phyloP scores from a whole-genome alignment of 2,113 vertebrate genomes.

The Athene noctua region DNA sequence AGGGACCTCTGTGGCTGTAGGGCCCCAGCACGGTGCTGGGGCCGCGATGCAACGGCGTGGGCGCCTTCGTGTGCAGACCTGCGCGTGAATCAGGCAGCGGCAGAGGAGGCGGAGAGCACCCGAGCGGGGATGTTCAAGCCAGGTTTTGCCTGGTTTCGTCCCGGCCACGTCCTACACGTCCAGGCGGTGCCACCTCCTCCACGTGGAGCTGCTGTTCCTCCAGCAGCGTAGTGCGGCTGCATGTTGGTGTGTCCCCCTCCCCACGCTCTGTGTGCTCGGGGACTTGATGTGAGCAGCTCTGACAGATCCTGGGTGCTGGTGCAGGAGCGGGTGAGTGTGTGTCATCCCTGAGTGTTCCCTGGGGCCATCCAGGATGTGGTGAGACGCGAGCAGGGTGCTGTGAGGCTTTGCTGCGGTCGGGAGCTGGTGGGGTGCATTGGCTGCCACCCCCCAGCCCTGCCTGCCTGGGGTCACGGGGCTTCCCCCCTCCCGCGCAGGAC shows the following conservation, averaged over 20 bases:
- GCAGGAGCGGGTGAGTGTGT: not conserved
- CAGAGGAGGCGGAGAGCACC: not conserved
- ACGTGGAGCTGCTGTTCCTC: not conserved
- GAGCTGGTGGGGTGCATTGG: not conserved
- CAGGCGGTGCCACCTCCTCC: not conserved
- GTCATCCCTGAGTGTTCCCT: not conserved
- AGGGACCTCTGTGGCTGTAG: not conserved
- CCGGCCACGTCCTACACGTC: not conserved
- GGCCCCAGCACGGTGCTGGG: fast-evolving
- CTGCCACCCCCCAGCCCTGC: not conserved
- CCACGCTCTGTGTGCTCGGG: fast-evolving
- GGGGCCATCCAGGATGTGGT: fast-evolving
- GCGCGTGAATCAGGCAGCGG: not conserved
- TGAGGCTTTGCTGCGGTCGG: fast-evolving
- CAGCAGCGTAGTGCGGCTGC: fast-evolving
- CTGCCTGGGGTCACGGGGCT: too few relatives aligned
- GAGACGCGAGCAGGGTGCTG: not conserved
- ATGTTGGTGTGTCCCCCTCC: not conserved
- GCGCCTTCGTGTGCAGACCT: not conserved
- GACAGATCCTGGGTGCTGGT: not conserved
- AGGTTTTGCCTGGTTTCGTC: not conserved
- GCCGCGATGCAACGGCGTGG: fast-evolving
- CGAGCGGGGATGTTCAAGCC: not conserved
- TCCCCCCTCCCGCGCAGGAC: not conserved
- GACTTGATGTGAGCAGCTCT: not conserved